Evolutionary conservation across 2,113 vertebrate species (phyloP).

Genomic region (Phalacrocorax brasilianus): DNA sequence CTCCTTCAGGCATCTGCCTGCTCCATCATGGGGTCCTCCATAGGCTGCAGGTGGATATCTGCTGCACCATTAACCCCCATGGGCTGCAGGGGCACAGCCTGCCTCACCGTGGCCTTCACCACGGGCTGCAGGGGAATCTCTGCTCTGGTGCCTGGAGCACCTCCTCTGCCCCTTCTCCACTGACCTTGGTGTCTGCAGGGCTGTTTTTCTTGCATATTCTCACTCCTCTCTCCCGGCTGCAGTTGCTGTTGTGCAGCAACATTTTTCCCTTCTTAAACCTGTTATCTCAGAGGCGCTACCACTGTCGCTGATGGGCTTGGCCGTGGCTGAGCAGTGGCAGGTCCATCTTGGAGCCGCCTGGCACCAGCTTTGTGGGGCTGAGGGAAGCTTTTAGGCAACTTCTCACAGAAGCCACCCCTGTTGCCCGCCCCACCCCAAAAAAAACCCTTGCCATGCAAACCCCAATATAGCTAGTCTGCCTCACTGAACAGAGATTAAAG

Average conservation of each 20-base stretch:
- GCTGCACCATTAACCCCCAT: not conserved
- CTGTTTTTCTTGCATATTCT: too few species aligned
- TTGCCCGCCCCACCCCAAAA: not conserved
- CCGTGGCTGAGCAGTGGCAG: not conserved
- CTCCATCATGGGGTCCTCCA: not conserved
- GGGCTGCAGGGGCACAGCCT: too few species aligned
- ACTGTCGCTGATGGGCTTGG: accelerated
- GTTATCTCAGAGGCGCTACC: not conserved
- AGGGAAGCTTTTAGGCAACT: not conserved
- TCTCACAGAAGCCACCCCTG: not conserved
- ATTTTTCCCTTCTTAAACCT: not conserved
- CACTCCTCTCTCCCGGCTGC: not conserved
- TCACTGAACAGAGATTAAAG: not conserved
- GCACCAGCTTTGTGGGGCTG: not conserved
- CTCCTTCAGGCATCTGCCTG: not conserved
- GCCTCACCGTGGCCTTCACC: not conserved
- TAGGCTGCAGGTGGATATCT: not conserved
- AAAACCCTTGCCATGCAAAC: not conserved
- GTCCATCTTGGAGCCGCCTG: not conserved
- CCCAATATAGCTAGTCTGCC: not conserved
- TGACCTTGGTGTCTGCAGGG: not conserved
- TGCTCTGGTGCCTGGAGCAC: not conserved
- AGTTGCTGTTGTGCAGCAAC: too few species aligned
- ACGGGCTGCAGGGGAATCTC: not conserved
- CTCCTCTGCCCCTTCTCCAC: not conserved